A percentile compares a stretch with the other conserved stretches of the same genome.
These are phyloP conservation scores for Megamerina dolium DNA, from an alignment of 2,888 invertebrate species.

Conservation along the genomic window DNA sequence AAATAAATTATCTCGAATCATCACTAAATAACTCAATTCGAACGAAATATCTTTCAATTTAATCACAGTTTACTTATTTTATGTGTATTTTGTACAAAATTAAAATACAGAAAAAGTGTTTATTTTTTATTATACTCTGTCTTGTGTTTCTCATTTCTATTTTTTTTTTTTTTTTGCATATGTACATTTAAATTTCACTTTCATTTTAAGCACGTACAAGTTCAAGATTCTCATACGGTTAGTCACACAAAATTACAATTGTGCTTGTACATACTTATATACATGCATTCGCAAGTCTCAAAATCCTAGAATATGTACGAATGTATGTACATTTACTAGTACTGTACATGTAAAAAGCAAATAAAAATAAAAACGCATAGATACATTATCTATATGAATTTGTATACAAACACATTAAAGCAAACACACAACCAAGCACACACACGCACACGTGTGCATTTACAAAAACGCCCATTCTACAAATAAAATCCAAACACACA, in stretches of 20 bases:
- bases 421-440: constrained; percentile 5
- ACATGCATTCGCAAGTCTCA: neutral
- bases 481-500: constrained; percentile 14
- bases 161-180: constrained; percentile 8
- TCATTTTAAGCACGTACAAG: constrained; percentile 31
- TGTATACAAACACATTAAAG: too few species aligned
- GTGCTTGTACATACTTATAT: neutral
- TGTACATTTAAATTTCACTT: constrained; percentile 28
- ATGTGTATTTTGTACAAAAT: neutral
- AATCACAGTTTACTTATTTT: neutral
- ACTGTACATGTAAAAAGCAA: neutral
- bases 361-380: too few species aligned
- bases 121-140: too few species aligned
- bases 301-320: neutral
- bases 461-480: constrained; percentile 8
- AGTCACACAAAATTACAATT: neutral
- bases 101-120: neutral
- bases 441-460: constrained; percentile 7
- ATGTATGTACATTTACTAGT: neutral
- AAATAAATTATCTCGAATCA: too few species aligned
- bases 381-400: too few species aligned
- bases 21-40: too few species aligned
- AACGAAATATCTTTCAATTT: neutral
- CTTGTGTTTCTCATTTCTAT: too few species aligned
- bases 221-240: constrained; percentile 35